A percentile compares a stretch with the other conserved stretches of the same genome.
phyloP scores from a whole-genome alignment of 1,140 invertebrate species.

The Hyposmocoma kahamanoa region DNA sequence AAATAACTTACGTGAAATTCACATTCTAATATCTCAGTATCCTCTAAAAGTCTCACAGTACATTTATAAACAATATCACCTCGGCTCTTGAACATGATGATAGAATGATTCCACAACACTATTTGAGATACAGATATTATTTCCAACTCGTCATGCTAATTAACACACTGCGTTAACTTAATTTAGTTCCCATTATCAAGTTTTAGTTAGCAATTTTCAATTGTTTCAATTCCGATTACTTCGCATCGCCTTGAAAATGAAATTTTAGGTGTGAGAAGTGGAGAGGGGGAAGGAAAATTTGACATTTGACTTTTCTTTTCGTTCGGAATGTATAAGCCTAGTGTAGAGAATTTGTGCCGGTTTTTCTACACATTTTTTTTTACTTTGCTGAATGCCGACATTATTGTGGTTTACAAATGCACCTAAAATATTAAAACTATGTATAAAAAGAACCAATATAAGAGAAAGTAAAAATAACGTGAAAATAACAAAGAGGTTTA shows the following conservation, averaged over 20 bases:
- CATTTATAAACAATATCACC: constrained; percentile 94
- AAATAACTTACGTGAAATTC: constrained; percentile 90
- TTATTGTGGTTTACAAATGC: too few relatives aligned
- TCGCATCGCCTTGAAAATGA: constrained; percentile 14
- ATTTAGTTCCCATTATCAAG: not conserved
- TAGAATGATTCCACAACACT: not conserved
- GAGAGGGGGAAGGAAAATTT: constrained; percentile 17
- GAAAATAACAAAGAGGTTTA: too few relatives aligned
- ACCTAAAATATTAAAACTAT: too few relatives aligned
- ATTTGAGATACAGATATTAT: not conserved
- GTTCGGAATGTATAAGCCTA: too few relatives aligned
- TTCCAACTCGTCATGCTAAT: not conserved
- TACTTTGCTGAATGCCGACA: too few relatives aligned
- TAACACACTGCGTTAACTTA: not conserved
- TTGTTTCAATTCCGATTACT: constrained; percentile 19
- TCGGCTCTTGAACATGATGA: constrained; percentile 76
- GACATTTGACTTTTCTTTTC: constrained; percentile 11
- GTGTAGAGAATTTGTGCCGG: too few relatives aligned
- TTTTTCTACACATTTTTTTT: too few relatives aligned
- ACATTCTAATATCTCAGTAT: constrained; percentile 94
- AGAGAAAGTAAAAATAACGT: too few relatives aligned
- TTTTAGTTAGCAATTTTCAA: constrained; percentile 11
- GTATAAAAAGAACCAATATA: too few relatives aligned
- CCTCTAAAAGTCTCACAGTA: constrained; percentile 93
- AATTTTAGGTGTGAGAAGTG: constrained; percentile 10